Evolutionary conservation across 2,888 invertebrate species (phyloP).

Genomic region (Petrolisthes cinctipes): DNA sequence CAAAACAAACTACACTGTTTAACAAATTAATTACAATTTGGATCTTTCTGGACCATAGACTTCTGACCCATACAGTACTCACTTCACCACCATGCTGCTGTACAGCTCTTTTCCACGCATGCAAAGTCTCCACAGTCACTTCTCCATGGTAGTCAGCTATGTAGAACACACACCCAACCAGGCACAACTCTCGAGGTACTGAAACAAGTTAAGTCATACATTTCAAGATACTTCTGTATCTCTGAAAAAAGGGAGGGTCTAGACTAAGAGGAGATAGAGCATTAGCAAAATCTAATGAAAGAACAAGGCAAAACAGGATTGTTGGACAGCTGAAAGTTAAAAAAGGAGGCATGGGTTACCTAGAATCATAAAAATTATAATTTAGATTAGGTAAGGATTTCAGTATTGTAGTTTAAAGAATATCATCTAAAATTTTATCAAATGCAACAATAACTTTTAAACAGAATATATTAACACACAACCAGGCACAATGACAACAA

Average conservation of each 20-base stretch:
- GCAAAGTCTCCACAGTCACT: slow-evolving; percentile 67
- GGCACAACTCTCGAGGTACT: slow-evolving; percentile 85
- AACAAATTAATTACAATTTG: too few relatives aligned
- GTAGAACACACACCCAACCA: slow-evolving; percentile 92
- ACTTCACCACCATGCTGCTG: slow-evolving; percentile 88
- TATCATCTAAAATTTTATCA: neutral
- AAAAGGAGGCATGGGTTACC: neutral
- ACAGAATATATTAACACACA: neutral
- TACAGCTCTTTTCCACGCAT: slow-evolving; percentile 80
- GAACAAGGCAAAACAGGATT: neutral
- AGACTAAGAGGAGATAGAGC: neutral
- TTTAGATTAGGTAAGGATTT: too few relatives aligned
- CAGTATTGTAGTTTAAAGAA: neutral
- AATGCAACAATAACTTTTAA: neutral
- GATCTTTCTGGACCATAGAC: too few relatives aligned
- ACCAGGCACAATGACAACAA: slow-evolving; percentile 35
- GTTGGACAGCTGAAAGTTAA: neutral
- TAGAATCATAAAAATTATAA: too few relatives aligned
- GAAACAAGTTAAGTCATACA: slow-evolving; percentile 45
- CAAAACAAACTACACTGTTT: too few relatives aligned
- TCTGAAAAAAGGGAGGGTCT: neutral
- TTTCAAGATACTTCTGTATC: neutral
- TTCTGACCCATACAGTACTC: slow-evolving; percentile 73
- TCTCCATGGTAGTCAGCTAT: slow-evolving; percentile 66
- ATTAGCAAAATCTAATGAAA: neutral